Percentiles rank a stretch among this genome's conserved stretches.
Evolutionary conservation across 23 tunicate species (phyloP).

Genomic region (Styela clava): DNA sequence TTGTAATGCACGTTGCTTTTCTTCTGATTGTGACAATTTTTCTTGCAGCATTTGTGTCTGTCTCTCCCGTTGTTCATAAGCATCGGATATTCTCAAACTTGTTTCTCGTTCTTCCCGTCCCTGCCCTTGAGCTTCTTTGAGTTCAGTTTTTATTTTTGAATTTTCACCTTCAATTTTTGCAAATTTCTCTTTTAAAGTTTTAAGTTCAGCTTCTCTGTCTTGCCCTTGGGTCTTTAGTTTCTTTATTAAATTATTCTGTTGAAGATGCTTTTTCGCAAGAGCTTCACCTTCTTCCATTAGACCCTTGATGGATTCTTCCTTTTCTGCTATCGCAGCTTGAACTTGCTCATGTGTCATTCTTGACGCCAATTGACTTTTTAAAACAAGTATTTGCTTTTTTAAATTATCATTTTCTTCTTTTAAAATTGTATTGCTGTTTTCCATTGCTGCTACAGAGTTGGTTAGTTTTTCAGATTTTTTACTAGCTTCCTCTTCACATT

Average conservation of each 20-base stretch:
- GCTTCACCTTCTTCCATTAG: constrained; percentile 81
- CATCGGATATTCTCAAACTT: constrained; percentile 63
- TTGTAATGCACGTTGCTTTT: constrained; percentile 80
- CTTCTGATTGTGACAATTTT: constrained; percentile 72
- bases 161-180: constrained; percentile 52
- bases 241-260: constrained; percentile 75
- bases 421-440: constrained; percentile 1
- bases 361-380: constrained; percentile 20
- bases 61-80: constrained; percentile 66
- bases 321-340: constrained; percentile 64
- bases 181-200: constrained; percentile 38
- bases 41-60: constrained; percentile 38
- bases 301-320: constrained; percentile 90
- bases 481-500: constrained; percentile 11
- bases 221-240: constrained; percentile 49
- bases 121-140: constrained; percentile 49
- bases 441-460: background rate
- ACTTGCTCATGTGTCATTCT: constrained; percentile 84
- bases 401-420: constrained; percentile 23
- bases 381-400: constrained; percentile 6
- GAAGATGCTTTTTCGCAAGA: constrained; percentile 75
- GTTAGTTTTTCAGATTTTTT: background rate
- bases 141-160: constrained; percentile 46
- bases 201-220: constrained; percentile 47
- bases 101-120: constrained; percentile 72